A percentile compares a stretch with the other conserved stretches of the same genome.
These are phyloP conservation scores for Anguilla rostrata DNA, from an alignment of 2,113 vertebrate species.

Conservation along the genomic window DNA sequence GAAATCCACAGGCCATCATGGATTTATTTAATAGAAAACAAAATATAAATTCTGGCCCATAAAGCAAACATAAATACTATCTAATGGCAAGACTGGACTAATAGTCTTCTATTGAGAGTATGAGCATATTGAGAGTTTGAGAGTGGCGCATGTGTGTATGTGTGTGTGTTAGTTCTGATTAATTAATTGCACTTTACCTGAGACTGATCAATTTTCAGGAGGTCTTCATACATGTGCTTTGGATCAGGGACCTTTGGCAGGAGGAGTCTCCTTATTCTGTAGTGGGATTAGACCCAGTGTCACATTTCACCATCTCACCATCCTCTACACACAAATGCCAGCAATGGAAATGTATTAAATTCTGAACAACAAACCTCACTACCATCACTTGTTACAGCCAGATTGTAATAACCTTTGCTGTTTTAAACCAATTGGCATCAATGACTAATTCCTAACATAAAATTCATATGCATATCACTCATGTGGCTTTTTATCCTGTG, in stretches of 20 bases:
- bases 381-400: too few relatives aligned
- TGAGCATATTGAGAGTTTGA: too few relatives aligned
- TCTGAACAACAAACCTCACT: too few relatives aligned
- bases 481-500: too few relatives aligned
- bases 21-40: neutral
- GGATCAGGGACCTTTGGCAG: slow-evolving; percentile 49
- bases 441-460: too few relatives aligned
- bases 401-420: too few relatives aligned
- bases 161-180: neutral
- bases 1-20: neutral
- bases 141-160: neutral
- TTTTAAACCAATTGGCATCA: too few relatives aligned
- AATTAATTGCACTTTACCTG: slow-evolving; percentile 27
- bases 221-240: slow-evolving; percentile 30
- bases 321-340: neutral
- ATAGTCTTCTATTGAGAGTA: neutral
- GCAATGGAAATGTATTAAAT: neutral
- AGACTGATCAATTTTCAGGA: slow-evolving; percentile 36
- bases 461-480: too few relatives aligned
- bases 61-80: neutral
- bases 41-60: neutral
- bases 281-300: slow-evolving; percentile 9
- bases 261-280: slow-evolving; percentile 44
- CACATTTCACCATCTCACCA: neutral
- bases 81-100: too few relatives aligned